Conservation (phyloP, 2,888 invertebrate species). For the Plagiodera versicolora region DNA sequence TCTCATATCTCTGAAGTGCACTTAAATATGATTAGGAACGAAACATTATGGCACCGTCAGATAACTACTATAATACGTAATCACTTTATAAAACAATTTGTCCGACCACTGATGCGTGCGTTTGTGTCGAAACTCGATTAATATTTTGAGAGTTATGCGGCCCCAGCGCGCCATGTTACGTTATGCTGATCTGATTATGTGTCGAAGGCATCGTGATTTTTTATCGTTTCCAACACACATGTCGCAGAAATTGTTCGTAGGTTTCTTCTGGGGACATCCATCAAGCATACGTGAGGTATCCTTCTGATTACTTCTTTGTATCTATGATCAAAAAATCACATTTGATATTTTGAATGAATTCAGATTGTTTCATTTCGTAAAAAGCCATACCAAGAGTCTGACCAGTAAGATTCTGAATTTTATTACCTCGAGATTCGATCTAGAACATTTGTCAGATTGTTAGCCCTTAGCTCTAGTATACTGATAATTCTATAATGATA, state of each 20-base stretch:
- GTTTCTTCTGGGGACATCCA: no score
- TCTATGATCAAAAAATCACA: no score
- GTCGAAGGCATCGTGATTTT: slow-evolving; percentile 21
- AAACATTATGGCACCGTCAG: slow-evolving; percentile 49
- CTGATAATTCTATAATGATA: no score
- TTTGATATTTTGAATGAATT: no score
- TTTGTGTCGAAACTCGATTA: slow-evolving; percentile 57
- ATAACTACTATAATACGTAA: slow-evolving; percentile 64
- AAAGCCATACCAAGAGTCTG: no score
- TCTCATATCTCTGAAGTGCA: slow-evolving; percentile 43
- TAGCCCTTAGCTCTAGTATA: no score
- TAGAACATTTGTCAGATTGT: no score
- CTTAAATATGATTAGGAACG: slow-evolving; percentile 46
- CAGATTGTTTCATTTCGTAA: no score
- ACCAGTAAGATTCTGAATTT: no score
- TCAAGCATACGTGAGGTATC: no score
- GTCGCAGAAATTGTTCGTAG: neutral
- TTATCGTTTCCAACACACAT: slow-evolving; percentile 15
- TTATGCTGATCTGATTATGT: slow-evolving; percentile 41
- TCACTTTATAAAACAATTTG: slow-evolving; percentile 83
- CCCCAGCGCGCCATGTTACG: slow-evolving; percentile 41
- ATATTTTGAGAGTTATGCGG: slow-evolving; percentile 53
- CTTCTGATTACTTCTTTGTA: no score
- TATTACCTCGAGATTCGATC: no score
- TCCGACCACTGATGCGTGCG: slow-evolving; percentile 71